These are phyloP conservation scores for Oxyruncus cristatus DNA, from an alignment of 2,113 vertebrate genomes.

Conservation along the genomic window DNA sequence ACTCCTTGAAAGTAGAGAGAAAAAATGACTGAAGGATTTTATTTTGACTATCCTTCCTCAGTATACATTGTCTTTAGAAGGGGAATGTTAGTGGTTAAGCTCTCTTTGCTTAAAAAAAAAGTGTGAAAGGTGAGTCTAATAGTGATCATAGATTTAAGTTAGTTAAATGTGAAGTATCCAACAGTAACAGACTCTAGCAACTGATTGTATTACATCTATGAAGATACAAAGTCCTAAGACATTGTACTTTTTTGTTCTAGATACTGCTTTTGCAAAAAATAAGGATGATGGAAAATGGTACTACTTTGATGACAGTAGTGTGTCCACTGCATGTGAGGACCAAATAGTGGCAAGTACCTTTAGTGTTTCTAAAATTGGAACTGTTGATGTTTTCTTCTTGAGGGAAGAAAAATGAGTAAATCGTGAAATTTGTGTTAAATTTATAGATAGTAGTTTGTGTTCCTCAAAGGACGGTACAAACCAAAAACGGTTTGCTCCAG, in stretches of 20 bases:
- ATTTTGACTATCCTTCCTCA: background rate
- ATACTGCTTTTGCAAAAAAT: constrained; percentile 96
- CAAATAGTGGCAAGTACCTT: constrained; percentile 92
- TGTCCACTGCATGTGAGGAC: constrained; percentile 90
- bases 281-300: constrained; percentile 97
- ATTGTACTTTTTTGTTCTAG: constrained; percentile 67
- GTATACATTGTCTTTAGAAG: background rate
- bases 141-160: background rate
- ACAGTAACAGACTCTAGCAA: background rate
- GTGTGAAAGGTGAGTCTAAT: background rate
- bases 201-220: background rate
- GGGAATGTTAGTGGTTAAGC: background rate
- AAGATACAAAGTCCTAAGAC: background rate
- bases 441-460: background rate
- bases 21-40: background rate
- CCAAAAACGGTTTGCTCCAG: background rate
- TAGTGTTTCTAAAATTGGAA: background rate
- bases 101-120: background rate
- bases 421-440: background rate
- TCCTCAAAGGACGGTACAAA: background rate
- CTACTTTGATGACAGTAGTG: constrained; percentile 97
- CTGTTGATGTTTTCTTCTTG: background rate
- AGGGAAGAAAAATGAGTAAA: background rate
- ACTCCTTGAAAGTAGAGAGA: background rate
- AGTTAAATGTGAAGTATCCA: background rate